Base-by-base conservation (phyloP, 2,888 invertebrate species). In the Troides oblongomaculatus region DNA sequence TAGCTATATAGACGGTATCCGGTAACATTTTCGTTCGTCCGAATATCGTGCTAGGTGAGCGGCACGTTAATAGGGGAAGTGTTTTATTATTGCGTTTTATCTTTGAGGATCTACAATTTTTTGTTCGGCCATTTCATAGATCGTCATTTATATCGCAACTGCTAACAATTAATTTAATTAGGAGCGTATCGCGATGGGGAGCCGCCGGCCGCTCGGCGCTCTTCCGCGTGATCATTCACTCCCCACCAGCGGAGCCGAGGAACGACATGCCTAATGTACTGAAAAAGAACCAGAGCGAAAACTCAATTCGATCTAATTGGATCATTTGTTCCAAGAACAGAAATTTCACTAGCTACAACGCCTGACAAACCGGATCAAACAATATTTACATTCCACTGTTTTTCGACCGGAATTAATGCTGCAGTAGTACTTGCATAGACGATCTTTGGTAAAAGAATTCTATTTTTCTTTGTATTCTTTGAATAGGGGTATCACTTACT, bases 131-230 rank as follows among this genome's bases (percentile, higher is more conserved):
- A 82, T 86, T 85, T 81, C 82, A 83, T 84, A 81, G 83, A 86
- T 88, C 89, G 88, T 92, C 92, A 89, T 92, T 92, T 88, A 87
- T 91, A 91, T 90, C 83, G 87, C 86, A 81, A 87, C 85, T 81
- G 84, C 81, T 81, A 79, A 85, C 89, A 87, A 92, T 92, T 92
- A 92, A 92, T 92, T 92, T 87, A 91, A 92, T 92, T 92, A 92
- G 84, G 81, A 81, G 81, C 87, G 81, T 89, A 84, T 86, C 89
- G 83, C 79, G 82, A 79, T 78, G 78, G 84, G 85, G 84, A 78
- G 79, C 79, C 81, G 82, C 59, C 75, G 77, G 74, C 73, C 72
- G 72, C 74, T 63, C 74, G 75, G 75, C 70, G 80, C 78, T 81
- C 46, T 86, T 88, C 84, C 84, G 85, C 88, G 82, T 83, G 83